A percentile compares a stretch with the other conserved stretches of the same genome.
Conservation (phyloP, 2,888 invertebrate species). For the Brachyopa scutellaris region DNA sequence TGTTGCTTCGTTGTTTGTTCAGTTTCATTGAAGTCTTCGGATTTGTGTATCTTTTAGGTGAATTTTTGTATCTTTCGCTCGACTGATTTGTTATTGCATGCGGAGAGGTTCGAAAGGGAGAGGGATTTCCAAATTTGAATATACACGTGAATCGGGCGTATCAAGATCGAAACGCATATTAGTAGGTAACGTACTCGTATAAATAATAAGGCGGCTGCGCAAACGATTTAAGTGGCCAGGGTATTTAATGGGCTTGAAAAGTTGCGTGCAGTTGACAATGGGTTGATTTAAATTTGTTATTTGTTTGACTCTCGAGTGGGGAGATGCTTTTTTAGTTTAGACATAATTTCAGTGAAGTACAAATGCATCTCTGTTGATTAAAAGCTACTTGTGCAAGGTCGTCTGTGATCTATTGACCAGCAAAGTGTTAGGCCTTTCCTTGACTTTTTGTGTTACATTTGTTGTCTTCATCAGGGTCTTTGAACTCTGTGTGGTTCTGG, state of each 20-base stretch:
- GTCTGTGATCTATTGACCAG: too few species aligned
- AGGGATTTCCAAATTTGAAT: slow-evolving; percentile 46
- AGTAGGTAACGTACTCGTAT: too few species aligned
- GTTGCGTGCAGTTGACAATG: slow-evolving; percentile 14
- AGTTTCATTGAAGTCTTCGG: slow-evolving; percentile 30
- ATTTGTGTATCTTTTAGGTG: background rate
- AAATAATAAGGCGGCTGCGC: slow-evolving; percentile 7
- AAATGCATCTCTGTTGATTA: too few species aligned
- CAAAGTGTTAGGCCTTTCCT: too few species aligned
- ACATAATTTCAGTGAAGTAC: too few species aligned
- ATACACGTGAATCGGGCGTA: slow-evolving; percentile 47
- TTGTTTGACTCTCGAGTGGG: too few species aligned
- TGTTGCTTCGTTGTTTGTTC: slow-evolving; percentile 13
- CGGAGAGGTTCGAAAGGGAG: background rate
- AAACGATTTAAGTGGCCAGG: slow-evolving; percentile 20
- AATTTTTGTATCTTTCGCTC: slow-evolving; percentile 5
- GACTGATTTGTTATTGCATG: background rate
- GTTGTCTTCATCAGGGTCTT: too few species aligned
- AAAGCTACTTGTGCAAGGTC: too few species aligned
- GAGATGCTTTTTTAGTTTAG: too few species aligned
- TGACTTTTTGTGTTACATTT: too few species aligned
- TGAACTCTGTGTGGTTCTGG: too few species aligned
- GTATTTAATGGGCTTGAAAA: slow-evolving; percentile 31
- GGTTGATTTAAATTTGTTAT: background rate
- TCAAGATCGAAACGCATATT: background rate